Evolutionary conservation across 2,113 vertebrate genomes (phyloP).

Genomic region (Myotis brandtii): DNA sequence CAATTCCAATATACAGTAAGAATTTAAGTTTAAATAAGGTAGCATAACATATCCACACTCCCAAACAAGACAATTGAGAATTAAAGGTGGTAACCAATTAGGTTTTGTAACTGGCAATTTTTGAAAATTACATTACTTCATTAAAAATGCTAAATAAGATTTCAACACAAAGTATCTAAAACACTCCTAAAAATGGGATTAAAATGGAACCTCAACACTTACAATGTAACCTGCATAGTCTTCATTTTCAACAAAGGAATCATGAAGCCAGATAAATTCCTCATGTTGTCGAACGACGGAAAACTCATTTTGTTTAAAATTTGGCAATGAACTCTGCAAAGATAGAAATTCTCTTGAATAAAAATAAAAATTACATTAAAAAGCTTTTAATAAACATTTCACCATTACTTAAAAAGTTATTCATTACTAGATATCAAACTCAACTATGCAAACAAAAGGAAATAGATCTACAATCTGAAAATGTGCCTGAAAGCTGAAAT

Average conservation of each 20-base stretch:
- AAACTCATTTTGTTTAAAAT: constrained; percentile 99
- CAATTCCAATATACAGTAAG: background rate
- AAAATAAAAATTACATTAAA: constrained; percentile 55
- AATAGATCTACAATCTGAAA: background rate
- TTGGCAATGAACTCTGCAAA: constrained; percentile 95
- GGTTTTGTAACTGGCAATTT: background rate
- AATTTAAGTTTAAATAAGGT: constrained; percentile 36
- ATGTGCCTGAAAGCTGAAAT: constrained; percentile 1
- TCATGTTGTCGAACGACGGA: constrained; percentile 99
- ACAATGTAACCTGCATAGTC: constrained; percentile 99
- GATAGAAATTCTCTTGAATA: constrained; percentile 56
- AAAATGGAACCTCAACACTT: constrained; percentile 84
- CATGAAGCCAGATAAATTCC: constrained; percentile 99
- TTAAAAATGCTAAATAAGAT: constrained; percentile 35
- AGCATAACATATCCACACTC: background rate
- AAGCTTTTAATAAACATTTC: constrained; percentile 41
- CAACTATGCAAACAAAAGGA: constrained; percentile 37
- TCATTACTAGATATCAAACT: background rate
- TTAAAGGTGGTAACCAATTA: constrained; percentile 15
- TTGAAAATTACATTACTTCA: background rate
- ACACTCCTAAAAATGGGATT: constrained; percentile 38
- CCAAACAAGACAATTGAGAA: constrained; percentile 36
- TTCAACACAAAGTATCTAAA: constrained; percentile 8
- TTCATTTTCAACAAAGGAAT: constrained; percentile 98
- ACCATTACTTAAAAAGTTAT: background rate